Evolutionary conservation across 2,888 invertebrate genomes (phyloP), one percentile per base, ranked within the genome.

Genomic region (Drosophila borborema): DNA sequence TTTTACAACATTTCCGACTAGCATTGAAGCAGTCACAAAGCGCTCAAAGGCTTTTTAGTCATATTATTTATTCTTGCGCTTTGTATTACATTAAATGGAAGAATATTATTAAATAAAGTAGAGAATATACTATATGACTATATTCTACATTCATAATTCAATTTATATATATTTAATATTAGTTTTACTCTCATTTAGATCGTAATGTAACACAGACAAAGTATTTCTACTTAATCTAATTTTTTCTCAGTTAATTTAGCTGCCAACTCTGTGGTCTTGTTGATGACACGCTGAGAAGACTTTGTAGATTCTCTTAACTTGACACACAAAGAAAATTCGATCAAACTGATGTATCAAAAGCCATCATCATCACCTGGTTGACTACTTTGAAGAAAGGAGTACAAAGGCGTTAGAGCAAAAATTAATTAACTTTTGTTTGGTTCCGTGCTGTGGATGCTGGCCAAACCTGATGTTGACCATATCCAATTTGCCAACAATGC

Each of bases 401-500:
- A 51, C 49, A 73, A 65, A 66, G 49, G 70, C 53, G 31, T 60
- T 61, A 71, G 68, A 64, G 60, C 63, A 49, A 70, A 81, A 86
- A 76, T 81, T 89, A 87, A 85, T 89, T 86, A 89, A 71, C 65
- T 77, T 80, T 80, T 38, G 48, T 34, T 23, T 40, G 40, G 36
- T 31, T 5, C 10, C 43, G 49, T 58, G 59, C 9, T 23, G 20
- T 59, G 38, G 62, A 49, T 49, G 63, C 23, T 68, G 74, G 56
- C 64, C 74, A 61, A 20, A 18, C 23, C 23, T 53, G 55, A 10
- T 43, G n/a, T 43, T 40, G 61, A 53, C 60, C 18, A 48, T 41
- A 41, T 60, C 49, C 56, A 66, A 45, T 64, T 65, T 59, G 53
- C 54, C 64, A 59, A 41, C 56, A 61, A 59, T 59, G 65, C 63